Conservation (phyloP, 2,888 invertebrate genomes). For the Tromatobia lineatoria region DNA sequence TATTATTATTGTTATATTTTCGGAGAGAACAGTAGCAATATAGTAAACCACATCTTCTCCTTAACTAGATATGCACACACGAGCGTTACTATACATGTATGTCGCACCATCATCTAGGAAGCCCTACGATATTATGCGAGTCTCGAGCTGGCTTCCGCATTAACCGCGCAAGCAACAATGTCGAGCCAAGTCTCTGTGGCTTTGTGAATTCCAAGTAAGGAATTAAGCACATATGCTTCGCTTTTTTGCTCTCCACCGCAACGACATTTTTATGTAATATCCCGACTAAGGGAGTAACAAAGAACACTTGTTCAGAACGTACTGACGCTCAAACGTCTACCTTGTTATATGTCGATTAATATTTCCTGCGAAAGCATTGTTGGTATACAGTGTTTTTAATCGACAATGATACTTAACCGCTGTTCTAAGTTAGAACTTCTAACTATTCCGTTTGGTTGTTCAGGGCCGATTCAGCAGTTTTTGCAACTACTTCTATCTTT, state of each 20-base stretch:
- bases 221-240: conserved; percentile 39
- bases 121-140: conserved; percentile 65
- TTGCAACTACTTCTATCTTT: no score
- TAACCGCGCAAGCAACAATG: conserved; percentile 32
- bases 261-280: conserved; percentile 24
- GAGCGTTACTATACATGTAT: neutral
- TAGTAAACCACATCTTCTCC: conserved; percentile 32
- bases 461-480: no score
- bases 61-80: conserved; percentile 50
- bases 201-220: conserved; percentile 43
- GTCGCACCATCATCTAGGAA: conserved; percentile 48
- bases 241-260: conserved; percentile 1
- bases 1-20: conserved; percentile 40
- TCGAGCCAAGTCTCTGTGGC: conserved; percentile 45
- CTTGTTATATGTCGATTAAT: conserved; percentile 62
- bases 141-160: conserved; percentile 60
- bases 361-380: conserved; percentile 54
- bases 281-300: conserved; percentile 6
- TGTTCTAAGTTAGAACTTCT: no score
- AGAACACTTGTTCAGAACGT: conserved; percentile 31
- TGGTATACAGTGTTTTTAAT: conserved; percentile 47
- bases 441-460: no score
- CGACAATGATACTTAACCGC: no score
- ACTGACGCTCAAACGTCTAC: conserved; percentile 27
- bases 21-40: conserved; percentile 21